Conservation (phyloP, 2,797 vertebrate genomes). For the Salmo trutta region DNA sequence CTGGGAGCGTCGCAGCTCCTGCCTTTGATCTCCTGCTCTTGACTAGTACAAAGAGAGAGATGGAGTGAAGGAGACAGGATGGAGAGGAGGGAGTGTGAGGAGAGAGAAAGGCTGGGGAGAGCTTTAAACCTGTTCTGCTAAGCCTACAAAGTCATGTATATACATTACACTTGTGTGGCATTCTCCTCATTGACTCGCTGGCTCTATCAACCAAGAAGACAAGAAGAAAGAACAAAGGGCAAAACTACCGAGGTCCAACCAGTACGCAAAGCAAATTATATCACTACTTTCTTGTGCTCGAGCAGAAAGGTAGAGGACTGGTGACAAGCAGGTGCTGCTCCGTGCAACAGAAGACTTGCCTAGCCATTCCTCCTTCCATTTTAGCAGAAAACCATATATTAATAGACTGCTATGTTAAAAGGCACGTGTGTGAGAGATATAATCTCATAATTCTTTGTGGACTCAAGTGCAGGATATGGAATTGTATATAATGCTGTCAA, state of each 20-base stretch:
- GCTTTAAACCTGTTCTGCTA: constrained; percentile 25
- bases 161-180: constrained; percentile 34
- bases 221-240: constrained; percentile 18
- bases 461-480: constrained; percentile 46
- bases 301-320: constrained; percentile 6
- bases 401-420: constrained; percentile 32
- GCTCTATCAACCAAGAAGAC: constrained; percentile 39
- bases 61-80: background rate
- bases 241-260: constrained; percentile 8
- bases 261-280: background rate
- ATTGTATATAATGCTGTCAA: constrained; percentile 53
- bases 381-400: constrained; percentile 39
- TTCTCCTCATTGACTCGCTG: constrained; percentile 39
- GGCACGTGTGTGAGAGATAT: constrained; percentile 12
- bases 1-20: constrained; percentile 59
- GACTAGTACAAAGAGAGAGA: constrained; percentile 58
- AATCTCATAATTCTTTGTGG: constrained; percentile 23
- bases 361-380: constrained; percentile 20
- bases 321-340: background rate
- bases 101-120: constrained; percentile 14
- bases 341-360: constrained; percentile 8
- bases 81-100: constrained; percentile 4
- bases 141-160: constrained; percentile 41
- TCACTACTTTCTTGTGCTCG: constrained; percentile 1
- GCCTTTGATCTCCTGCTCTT: constrained; percentile 73